Evolutionary conservation across 2,797 vertebrate genomes (phyloP).

Genomic region (Falco cherrug): DNA sequence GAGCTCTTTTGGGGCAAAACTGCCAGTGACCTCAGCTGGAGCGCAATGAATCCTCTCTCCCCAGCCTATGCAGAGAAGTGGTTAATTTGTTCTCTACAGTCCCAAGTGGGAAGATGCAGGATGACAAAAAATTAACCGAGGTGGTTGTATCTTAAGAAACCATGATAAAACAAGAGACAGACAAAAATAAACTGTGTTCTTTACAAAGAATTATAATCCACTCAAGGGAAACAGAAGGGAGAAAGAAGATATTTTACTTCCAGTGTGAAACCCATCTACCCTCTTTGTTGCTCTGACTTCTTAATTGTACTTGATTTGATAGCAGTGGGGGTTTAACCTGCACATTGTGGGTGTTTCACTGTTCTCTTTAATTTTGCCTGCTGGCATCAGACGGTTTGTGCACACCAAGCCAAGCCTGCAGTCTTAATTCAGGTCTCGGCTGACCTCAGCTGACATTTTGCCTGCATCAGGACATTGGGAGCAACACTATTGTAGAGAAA

Average conservation of each 20-base stretch:
- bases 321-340: slow-evolving; percentile 31
- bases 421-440: neutral
- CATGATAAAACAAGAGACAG: neutral
- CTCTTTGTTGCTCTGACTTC: neutral
- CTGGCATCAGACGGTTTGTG: slow-evolving; percentile 7
- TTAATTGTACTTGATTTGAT: slow-evolving; percentile 43
- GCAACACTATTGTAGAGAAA: neutral
- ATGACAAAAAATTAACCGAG: slow-evolving; percentile 48
- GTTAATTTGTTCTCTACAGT: neutral
- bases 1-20: neutral
- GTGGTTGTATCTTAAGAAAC: slow-evolving; percentile 22
- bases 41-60: accelerated
- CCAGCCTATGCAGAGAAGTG: neutral
- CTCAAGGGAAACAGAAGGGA: neutral
- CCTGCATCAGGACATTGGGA: neutral
- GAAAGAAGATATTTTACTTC: neutral
- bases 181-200: neutral
- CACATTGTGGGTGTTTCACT: neutral
- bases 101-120: slow-evolving; percentile 18
- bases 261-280: neutral
- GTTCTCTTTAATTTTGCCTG: slow-evolving; percentile 12
- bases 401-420: neutral
- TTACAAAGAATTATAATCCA: neutral
- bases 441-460: slow-evolving; percentile 24
- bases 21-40: neutral